Evolutionary conservation across 2,113 vertebrate species (phyloP), one percentile per base, ranked within the genome.

Genomic region (Odobenus rosmarus): DNA sequence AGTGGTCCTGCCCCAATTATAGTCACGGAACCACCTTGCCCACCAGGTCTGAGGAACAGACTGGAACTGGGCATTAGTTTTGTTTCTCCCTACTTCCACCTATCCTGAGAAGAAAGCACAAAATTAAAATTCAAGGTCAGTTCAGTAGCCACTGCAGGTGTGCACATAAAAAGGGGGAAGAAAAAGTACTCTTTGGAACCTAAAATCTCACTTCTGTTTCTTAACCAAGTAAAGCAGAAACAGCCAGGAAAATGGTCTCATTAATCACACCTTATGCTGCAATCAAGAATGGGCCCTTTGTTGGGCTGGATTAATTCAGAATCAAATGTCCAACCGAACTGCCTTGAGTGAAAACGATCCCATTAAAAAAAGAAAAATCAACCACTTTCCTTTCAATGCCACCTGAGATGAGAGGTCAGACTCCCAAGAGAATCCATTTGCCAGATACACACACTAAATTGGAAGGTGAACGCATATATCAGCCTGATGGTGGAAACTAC

Each of bases 241-340:
- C 1, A 24, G n/a, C 61, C 81, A 57, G 57, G 23, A 23, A 92
- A 96, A 71, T 55, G 24, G 42, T 90, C 72, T 86, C 72, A 3
- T 55, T 53, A 57, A 79, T 95, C 84, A 84, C 51, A 95, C 76
- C 84, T 97, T 24, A 19, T 6, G 4, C 0, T 42, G 55, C 71
- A 93, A 92, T 85, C 74, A 55, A 97, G 96, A 97, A 90, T 74
- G 88, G 80, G n/a, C 10, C 71, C 80, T 97, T 97, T 97, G 83
- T 96, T 81, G 72, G 62, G 42, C 4, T 15, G 55, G 67, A 84
- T 79, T 90, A 89, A 97, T 61, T 88, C 39, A 49, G 90, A 97
- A 76, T 33, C 72, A 90, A 96, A 85, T 31, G 64, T 94, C 90
- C 71, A 72, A 21, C 1, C 91, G 88, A 95, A 88, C 15, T 81